Base-by-base conservation (phyloP, 2,797 vertebrate genomes). In the Merluccius polli region DNA sequence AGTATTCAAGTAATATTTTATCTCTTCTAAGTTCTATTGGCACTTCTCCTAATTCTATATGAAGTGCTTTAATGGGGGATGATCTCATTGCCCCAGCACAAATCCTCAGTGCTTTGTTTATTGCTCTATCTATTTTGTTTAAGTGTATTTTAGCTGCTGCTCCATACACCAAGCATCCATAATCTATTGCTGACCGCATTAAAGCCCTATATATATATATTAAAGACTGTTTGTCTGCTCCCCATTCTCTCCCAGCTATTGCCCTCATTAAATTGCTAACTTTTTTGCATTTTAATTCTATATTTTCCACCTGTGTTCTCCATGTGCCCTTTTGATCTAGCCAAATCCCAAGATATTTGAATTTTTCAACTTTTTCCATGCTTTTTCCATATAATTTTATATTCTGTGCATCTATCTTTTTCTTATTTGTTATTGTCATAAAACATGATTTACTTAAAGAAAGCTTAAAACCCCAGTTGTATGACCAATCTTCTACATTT, bases 281-380 rank as follows among this genome's bases (percentile, higher is more conserved):
- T 35, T 36, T 71, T 35, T 36, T 71, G 16, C 70, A 71, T n/a
- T 71, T 70, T 31, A 1, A 1, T 70, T 35, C 70, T n/a, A 24
- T 9, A 21, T 35, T 71, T 33, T 71, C 70, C 13, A 71, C 18
- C 7, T 71, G 70, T n/a, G n/a, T 71, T 36, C 35, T 71, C 70
- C 31, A 71, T 71, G 70, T 71, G 16, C 70, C 31, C 32, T 15
- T 72, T 38, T 72, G 12, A 13, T 72, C 71, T 9, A 72, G 24
- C 36, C 36, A 72, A 2, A 72, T 72, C n/a, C 71, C 31, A 10
- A 72, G n/a, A 12, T 38, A 71, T 38, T 72, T 72, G n/a, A 72
- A 72, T 11, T 72, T 10, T 9, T 72, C 4, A 21, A 69, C 74
- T 35, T 41, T 70, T 18, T 32, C 15, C 8, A 24, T 71, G 4